Evolutionary conservation across 2,797 vertebrate genomes (phyloP).

Genomic region (Ctenopoma multispine): DNA sequence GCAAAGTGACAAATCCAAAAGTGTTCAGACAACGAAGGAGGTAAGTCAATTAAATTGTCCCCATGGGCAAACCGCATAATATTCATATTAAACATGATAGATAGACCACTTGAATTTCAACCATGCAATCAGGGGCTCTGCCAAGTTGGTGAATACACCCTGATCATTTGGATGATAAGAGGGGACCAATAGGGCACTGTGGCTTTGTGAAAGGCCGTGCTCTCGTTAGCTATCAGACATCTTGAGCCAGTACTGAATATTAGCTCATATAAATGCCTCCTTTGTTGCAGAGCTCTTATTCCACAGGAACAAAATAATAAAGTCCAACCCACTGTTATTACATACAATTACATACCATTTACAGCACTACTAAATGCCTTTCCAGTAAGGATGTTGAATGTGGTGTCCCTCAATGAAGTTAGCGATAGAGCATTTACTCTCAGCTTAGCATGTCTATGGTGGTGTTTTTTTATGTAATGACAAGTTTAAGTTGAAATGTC

Average conservation of each 20-base stretch:
- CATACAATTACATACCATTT: too few relatives aligned
- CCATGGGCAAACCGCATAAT: constrained; percentile 73
- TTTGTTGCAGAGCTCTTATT: constrained; percentile 33
- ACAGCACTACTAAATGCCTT: background rate
- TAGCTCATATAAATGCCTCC: constrained; percentile 46
- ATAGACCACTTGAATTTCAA: constrained; percentile 72
- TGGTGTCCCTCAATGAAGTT: background rate
- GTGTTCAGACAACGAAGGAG: constrained; percentile 52
- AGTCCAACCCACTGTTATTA: background rate
- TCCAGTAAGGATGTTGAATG: background rate
- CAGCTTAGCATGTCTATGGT: background rate
- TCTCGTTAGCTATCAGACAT: constrained; percentile 58
- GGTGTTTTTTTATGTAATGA: too few relatives aligned
- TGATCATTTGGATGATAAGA: constrained; percentile 76
- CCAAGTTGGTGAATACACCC: constrained; percentile 71
- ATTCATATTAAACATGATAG: constrained; percentile 76
- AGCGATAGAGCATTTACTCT: background rate
- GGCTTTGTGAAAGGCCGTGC: constrained; percentile 33
- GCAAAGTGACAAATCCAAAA: constrained; percentile 78
- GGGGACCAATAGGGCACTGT: constrained; percentile 34
- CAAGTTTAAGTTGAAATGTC: too few relatives aligned
- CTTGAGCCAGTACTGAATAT: constrained; percentile 51
- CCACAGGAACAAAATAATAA: constrained; percentile 43
- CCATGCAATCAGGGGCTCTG: constrained; percentile 78
- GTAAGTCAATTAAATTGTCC: constrained; percentile 74